Evolutionary conservation across 2,113 vertebrate species (phyloP).

Genomic region (Puffinus mauretanicus): DNA sequence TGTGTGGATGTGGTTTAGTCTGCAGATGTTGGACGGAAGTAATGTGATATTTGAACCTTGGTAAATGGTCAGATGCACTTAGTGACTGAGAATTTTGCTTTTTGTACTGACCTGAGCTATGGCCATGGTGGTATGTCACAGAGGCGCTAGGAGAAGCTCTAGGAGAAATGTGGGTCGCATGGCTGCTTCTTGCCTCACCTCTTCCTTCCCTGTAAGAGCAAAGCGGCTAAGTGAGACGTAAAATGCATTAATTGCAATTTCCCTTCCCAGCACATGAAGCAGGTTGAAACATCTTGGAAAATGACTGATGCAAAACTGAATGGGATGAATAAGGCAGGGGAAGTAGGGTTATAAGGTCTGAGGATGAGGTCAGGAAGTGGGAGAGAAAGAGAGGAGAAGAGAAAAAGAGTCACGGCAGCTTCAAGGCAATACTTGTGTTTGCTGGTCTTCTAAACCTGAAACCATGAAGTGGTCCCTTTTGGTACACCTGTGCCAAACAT

Average conservation of each 20-base stretch:
- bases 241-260: background rate
- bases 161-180: background rate
- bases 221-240: background rate
- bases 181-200: background rate
- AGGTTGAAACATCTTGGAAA: background rate
- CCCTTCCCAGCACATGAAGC: background rate
- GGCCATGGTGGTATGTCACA: fast-evolving
- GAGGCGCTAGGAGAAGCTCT: background rate
- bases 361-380: background rate
- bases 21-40: background rate
- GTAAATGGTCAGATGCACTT: background rate
- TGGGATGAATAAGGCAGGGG: background rate
- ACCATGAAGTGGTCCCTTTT: background rate
- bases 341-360: background rate
- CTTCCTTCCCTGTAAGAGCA: background rate
- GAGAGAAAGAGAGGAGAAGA: background rate
- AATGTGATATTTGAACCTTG: background rate
- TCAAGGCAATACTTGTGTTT: background rate
- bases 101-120: background rate
- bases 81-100: background rate
- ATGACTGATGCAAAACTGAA: background rate
- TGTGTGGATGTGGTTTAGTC: background rate
- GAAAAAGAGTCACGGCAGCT: fast-evolving
- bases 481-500: background rate
- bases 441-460: background rate